Conservation (phyloP, 2,113 vertebrate genomes). For the Carettochelys insculpta region DNA sequence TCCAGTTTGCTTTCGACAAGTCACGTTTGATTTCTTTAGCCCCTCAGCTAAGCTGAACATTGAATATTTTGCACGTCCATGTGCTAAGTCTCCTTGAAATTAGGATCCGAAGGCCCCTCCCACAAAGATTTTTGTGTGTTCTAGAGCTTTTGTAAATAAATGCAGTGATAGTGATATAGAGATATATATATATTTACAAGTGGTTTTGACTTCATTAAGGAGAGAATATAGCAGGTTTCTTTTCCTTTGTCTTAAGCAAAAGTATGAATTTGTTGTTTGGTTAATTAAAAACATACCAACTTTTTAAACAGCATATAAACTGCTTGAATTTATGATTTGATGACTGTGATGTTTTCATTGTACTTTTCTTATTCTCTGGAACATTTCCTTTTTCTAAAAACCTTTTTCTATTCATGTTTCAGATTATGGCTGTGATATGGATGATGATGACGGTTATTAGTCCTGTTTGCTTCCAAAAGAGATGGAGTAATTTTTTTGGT, state of each 20-base stretch:
- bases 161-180: not conserved
- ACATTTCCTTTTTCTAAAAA: conserved; percentile 18
- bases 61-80: not conserved
- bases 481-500: not conserved
- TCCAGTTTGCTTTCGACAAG: conserved; percentile 35
- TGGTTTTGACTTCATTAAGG: conserved; percentile 12
- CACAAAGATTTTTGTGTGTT: not conserved
- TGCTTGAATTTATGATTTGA: not conserved
- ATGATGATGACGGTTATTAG: conserved; percentile 88
- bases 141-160: not conserved
- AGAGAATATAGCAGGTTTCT: not conserved
- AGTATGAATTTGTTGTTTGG: not conserved
- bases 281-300: not conserved
- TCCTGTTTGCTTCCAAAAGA: conserved; percentile 6
- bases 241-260: not conserved
- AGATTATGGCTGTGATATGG: conserved; percentile 92
- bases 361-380: not conserved
- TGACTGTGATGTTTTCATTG: not conserved
- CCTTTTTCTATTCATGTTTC: conserved; percentile 52
- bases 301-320: not conserved
- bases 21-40: conserved; percentile 20
- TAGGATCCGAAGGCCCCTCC: not conserved
- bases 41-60: conserved; percentile 3
- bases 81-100: conserved; percentile 9
- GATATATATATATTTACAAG: not conserved